phyloP scores from a whole-genome alignment of 2,113 vertebrate species.

The Capra hircus region DNA sequence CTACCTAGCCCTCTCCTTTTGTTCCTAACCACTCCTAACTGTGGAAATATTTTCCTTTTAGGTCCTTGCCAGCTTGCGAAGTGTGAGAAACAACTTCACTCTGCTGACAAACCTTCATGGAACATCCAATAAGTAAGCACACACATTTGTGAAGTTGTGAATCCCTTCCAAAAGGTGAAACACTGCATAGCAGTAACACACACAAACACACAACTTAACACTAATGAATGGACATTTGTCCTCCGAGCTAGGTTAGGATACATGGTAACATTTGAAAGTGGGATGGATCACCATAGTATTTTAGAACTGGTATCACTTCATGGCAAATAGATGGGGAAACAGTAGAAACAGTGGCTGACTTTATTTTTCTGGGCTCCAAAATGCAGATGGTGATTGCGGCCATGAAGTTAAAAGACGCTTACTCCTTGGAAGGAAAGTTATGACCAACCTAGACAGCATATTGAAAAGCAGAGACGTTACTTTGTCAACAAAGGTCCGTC shows the following conservation, averaged over 20 bases:
- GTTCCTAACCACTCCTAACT: background rate
- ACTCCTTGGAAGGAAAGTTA: background rate
- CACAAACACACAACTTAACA: too few relatives aligned
- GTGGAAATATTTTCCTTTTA: conserved; percentile 59
- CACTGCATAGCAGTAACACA: background rate
- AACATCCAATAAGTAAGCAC: conserved; percentile 90
- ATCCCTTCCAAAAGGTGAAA: background rate
- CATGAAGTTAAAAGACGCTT: background rate
- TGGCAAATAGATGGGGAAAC: background rate
- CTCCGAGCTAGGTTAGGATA: background rate
- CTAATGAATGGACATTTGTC: background rate
- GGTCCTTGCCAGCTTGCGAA: conserved; percentile 96
- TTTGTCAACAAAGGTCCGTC: background rate
- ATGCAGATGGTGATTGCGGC: background rate
- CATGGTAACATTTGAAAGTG: background rate
- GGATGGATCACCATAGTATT: background rate
- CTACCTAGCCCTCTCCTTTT: background rate
- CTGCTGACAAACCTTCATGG: conserved; percentile 93
- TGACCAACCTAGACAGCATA: background rate
- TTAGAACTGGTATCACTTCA: background rate
- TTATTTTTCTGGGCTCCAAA: background rate
- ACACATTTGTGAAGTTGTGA: background rate
- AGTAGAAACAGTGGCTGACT: background rate
- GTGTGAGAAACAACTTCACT: conserved; percentile 96
- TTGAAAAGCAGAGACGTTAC: background rate